Conservation (phyloP, 2,113 vertebrate genomes). For the Turdus rufiventris region DNA sequence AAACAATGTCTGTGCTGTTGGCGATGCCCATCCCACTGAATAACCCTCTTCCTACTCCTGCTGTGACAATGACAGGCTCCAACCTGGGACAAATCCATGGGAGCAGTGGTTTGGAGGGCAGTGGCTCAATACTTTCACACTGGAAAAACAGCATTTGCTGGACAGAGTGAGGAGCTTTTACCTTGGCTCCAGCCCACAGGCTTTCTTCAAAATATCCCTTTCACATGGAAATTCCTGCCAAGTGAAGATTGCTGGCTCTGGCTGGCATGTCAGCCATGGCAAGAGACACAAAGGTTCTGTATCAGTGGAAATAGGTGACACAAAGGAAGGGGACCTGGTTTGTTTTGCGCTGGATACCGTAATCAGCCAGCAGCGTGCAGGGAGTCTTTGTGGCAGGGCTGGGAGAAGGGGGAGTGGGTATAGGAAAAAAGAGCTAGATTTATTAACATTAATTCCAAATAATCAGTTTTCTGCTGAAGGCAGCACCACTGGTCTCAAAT, state of each 20-base stretch:
- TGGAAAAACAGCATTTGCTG: conserved; percentile 24
- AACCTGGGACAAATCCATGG: conserved; percentile 14
- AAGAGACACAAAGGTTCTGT: not conserved
- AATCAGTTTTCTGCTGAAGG: conserved; percentile 24
- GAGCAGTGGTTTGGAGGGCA: not conserved
- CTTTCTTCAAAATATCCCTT: conserved; percentile 41
- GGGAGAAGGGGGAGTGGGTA: not conserved
- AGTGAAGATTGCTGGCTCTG: conserved; percentile 36
- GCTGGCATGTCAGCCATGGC: not conserved
- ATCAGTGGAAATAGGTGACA: not conserved
- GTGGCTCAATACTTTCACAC: not conserved
- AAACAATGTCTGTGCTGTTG: not conserved
- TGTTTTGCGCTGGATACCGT: not conserved
- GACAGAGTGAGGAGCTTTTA: conserved; percentile 1
- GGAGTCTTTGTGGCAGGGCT: not conserved
- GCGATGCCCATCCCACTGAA: not conserved
- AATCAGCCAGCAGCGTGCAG: not conserved
- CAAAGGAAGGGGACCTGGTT: not conserved
- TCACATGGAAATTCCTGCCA: conserved; percentile 54
- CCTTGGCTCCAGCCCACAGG: not conserved
- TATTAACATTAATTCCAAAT: conserved; percentile 38
- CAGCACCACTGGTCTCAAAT: conserved; percentile 20
- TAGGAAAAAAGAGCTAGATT: not conserved
- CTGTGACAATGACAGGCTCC: conserved; percentile 30
- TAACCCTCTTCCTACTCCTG: not conserved